Evolutionary conservation across 2,113 vertebrate genomes (phyloP).

Genomic region (Rissa tridactyla): DNA sequence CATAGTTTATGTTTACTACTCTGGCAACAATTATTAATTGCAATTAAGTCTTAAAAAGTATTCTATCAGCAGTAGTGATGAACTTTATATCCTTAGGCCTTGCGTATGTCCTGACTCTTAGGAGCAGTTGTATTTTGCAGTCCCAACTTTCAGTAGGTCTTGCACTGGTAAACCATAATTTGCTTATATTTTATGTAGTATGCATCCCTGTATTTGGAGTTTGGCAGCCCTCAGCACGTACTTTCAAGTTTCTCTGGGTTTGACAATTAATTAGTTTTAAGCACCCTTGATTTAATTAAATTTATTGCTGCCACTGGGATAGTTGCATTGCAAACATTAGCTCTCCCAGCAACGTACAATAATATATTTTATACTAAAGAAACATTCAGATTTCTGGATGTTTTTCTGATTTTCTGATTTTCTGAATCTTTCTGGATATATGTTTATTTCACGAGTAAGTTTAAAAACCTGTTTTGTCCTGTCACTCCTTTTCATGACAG

Average conservation of each 20-base stretch:
- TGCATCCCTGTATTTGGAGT: background rate
- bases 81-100: background rate
- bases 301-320: background rate
- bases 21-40: slow-evolving; percentile 10
- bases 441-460: background rate
- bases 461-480: background rate
- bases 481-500: background rate
- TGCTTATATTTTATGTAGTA: background rate
- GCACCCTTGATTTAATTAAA: background rate
- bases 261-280: slow-evolving; percentile 27
- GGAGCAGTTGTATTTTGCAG: background rate
- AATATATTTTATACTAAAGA: background rate
- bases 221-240: background rate
- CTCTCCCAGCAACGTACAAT: background rate
- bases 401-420: no score
- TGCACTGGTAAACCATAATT: background rate
- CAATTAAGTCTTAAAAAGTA: slow-evolving; percentile 11
- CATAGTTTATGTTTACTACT: background rate
- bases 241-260: background rate
- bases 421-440: background rate
- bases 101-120: background rate
- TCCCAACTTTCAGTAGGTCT: background rate
- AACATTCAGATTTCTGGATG: background rate
- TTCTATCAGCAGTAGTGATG: background rate
- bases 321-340: background rate